Percentiles rank a stretch among this genome's conserved stretches.
phyloP scores from a whole-genome alignment of 2,797 vertebrate genomes.

The Mormyrops boulengeri region DNA sequence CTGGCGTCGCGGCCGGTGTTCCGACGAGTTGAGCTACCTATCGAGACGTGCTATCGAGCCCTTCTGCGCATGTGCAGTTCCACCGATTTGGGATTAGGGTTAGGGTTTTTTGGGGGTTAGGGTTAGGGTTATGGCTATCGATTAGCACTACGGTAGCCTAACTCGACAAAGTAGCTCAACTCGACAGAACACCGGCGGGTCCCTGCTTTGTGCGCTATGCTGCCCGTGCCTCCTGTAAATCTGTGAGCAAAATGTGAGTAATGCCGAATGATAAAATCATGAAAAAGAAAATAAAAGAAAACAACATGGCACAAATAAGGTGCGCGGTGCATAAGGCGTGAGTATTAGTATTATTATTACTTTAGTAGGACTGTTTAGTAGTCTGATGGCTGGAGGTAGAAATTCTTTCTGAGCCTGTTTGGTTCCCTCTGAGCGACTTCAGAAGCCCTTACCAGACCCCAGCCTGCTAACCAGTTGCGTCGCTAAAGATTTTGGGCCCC shows the following conservation, averaged over 20 bases:
- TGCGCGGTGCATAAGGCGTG: background rate
- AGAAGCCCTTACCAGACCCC: background rate
- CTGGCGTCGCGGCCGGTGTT: background rate
- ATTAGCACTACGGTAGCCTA: too few species aligned
- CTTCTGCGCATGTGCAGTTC: too few species aligned
- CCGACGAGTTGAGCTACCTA: too few species aligned
- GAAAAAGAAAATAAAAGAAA: background rate
- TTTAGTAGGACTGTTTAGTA: background rate
- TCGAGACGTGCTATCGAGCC: too few species aligned
- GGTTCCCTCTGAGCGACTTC: background rate
- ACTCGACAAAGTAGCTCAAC: too few species aligned
- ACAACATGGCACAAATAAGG: background rate
- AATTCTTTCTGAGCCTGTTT: background rate
- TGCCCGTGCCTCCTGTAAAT: background rate
- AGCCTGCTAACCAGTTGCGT: background rate
- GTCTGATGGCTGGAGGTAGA: background rate
- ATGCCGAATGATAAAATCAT: background rate
- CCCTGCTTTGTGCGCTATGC: background rate
- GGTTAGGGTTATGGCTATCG: too few species aligned
- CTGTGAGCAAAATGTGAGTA: background rate
- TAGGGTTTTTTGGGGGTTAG: too few species aligned
- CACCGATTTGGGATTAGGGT: too few species aligned
- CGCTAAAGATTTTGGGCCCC: background rate
- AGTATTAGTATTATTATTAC: background rate
- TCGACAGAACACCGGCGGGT: too few species aligned